Evolutionary conservation across 2,113 vertebrate species (phyloP).

Genomic region (Chrysemys picta): DNA sequence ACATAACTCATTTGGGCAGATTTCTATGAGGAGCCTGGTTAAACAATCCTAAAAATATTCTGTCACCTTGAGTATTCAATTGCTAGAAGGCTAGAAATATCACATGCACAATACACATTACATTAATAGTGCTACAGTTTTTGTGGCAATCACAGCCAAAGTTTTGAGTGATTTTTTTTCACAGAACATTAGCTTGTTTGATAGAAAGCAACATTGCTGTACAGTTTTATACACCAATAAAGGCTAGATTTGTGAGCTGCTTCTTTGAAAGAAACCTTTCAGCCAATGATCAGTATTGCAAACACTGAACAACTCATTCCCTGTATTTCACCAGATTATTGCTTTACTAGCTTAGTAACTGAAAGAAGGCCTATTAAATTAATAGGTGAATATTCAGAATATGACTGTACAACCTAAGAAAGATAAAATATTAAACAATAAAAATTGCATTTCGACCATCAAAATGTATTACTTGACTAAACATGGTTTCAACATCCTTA

Average conservation of each 20-base stretch:
- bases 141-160: neutral
- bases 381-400: constrained; percentile 10
- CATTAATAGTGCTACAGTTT: neutral
- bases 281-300: constrained; percentile 48
- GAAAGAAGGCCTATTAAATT: constrained; percentile 35
- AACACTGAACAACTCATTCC: constrained; percentile 50
- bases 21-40: constrained; percentile 26
- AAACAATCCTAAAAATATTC: constrained; percentile 33
- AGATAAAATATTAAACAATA: constrained; percentile 24
- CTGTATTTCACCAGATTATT: constrained; percentile 35
- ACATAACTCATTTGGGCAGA: constrained; percentile 36
- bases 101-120: neutral
- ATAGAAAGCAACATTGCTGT: constrained; percentile 58
- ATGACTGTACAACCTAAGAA: constrained; percentile 38
- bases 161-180: neutral
- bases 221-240: constrained; percentile 55
- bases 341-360: constrained; percentile 26
- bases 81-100: constrained; percentile 62
- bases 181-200: constrained; percentile 29
- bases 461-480: constrained; percentile 25
- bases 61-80: constrained; percentile 61
- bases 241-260: constrained; percentile 40
- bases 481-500: neutral
- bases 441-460: neutral
- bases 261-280: constrained; percentile 51